phyloP scores from a whole-genome alignment of 1,140 invertebrate genomes.

The Nasonia longicornis region DNA sequence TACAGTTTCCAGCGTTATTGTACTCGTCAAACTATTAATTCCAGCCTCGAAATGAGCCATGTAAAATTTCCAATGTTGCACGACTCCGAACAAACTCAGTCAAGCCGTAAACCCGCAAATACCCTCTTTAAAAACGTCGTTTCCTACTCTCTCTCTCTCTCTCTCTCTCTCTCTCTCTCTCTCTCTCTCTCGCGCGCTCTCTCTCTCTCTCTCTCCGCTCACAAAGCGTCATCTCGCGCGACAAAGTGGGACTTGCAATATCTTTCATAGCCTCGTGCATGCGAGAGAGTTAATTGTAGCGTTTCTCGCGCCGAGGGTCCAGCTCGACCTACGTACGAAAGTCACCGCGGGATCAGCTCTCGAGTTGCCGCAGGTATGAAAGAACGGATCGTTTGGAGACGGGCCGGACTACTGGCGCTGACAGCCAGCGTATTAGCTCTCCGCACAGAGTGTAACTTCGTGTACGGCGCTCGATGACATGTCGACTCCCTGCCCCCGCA shows the following conservation, averaged over 20 bases:
- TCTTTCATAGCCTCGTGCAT: neutral
- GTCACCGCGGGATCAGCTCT: neutral
- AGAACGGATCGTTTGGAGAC: slow-evolving; percentile 30
- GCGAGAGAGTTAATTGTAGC: slow-evolving; percentile 13
- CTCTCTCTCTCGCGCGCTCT: no score
- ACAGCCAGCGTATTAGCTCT: slow-evolving; percentile 60
- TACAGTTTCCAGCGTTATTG: no score
- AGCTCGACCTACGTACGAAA: neutral
- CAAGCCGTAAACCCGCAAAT: no score
- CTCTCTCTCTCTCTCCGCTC: no score
- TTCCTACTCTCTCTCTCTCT: no score
- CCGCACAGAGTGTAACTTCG: slow-evolving; percentile 30
- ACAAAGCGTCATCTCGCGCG: neutral
- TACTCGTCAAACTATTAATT: no score
- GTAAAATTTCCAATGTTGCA: no score
- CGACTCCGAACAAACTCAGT: no score
- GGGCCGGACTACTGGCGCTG: slow-evolving; percentile 51
- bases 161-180: no score
- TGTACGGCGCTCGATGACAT: neutral
- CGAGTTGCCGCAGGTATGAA: neutral
- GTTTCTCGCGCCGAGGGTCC: neutral
- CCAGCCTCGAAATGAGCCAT: no score
- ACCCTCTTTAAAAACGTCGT: no score
- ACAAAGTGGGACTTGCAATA: slow-evolving; percentile 23
- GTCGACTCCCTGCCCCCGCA: neutral